phyloP scores from a whole-genome alignment of 2,797 vertebrate genomes.

The Numenius phaeopus region DNA sequence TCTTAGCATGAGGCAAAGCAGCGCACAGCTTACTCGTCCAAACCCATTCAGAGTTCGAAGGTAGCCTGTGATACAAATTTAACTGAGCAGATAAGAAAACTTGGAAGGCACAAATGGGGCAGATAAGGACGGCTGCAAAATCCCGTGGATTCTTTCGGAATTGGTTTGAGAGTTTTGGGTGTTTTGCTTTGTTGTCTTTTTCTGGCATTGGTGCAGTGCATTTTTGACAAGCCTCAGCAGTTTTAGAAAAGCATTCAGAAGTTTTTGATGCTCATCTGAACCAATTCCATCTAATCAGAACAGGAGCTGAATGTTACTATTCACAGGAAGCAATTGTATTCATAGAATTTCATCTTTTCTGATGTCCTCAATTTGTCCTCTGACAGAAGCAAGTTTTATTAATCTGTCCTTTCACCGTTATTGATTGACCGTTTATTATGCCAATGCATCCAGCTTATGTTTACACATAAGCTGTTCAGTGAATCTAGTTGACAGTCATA shows the following conservation, averaged over 20 bases:
- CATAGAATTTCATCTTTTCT: slow-evolving; percentile 67
- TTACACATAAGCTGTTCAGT: slow-evolving; percentile 25
- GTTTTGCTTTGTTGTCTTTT: slow-evolving; percentile 58
- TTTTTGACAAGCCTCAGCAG: slow-evolving; percentile 67
- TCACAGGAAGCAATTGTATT: slow-evolving; percentile 70
- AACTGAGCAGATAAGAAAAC: slow-evolving; percentile 50
- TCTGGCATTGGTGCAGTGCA: slow-evolving; percentile 25
- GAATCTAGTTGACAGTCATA: not conserved
- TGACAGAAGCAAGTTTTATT: slow-evolving; percentile 66
- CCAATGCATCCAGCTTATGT: slow-evolving; percentile 41
- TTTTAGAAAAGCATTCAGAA: slow-evolving; percentile 68
- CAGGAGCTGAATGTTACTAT: slow-evolving; percentile 61
- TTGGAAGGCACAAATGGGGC: slow-evolving; percentile 45
- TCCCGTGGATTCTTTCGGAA: slow-evolving; percentile 26
- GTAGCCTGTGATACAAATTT: slow-evolving; percentile 21
- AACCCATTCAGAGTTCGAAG: slow-evolving; percentile 37
- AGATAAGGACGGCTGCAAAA: slow-evolving; percentile 53
- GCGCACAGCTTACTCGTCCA: not conserved
- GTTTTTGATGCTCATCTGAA: slow-evolving; percentile 71
- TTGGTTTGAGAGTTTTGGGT: slow-evolving; percentile 43
- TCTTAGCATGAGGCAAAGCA: not conserved
- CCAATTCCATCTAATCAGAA: slow-evolving; percentile 72
- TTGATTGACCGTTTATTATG: slow-evolving; percentile 46
- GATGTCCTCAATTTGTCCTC: slow-evolving; percentile 69
- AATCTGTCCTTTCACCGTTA: slow-evolving; percentile 44